A percentile compares a stretch with the other conserved stretches of the same genome.
Evolutionary conservation across 1,140 invertebrate genomes (phyloP).

Genomic region (Leptoteleia sp.): DNA sequence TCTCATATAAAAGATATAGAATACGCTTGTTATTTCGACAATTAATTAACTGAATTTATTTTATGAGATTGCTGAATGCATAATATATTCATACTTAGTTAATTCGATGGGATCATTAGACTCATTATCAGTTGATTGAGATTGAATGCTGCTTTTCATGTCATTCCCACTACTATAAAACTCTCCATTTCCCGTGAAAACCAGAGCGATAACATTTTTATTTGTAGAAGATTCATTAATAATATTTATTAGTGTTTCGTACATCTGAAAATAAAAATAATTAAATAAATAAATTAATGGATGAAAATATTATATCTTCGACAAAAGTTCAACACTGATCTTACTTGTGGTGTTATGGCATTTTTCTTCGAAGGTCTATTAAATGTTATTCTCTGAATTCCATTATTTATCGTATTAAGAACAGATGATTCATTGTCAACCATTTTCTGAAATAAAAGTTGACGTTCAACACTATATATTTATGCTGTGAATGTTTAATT

Average conservation of each 20-base stretch:
- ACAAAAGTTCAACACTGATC: conserved; percentile 1
- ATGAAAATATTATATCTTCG: conserved; percentile 1
- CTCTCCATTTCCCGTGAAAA: conserved; percentile 89
- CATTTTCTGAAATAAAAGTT: conserved; percentile 28
- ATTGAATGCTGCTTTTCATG: conserved; percentile 81
- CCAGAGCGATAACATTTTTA: conserved; percentile 83
- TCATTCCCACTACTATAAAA: conserved; percentile 95
- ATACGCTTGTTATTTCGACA: too few relatives aligned
- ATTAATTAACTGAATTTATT: too few relatives aligned
- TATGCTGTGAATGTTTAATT: too few relatives aligned
- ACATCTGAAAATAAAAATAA: conserved; percentile 83
- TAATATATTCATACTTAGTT: conserved; percentile 46
- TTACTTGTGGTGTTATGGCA: conserved; percentile 83
- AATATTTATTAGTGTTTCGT: conserved; percentile 83
- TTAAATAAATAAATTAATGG: neutral
- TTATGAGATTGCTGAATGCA: too few relatives aligned
- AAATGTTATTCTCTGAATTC: conserved; percentile 85
- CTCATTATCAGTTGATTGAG: neutral
- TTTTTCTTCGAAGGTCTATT: conserved; percentile 90
- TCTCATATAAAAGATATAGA: too few relatives aligned
- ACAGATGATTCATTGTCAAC: conserved; percentile 14
- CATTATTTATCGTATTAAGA: conserved; percentile 74
- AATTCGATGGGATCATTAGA: neutral
- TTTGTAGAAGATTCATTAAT: conserved; percentile 86
- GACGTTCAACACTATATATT: too few relatives aligned